phyloP scores from a whole-genome alignment of 2,888 invertebrate genomes.

The Helobdella robusta region DNA sequence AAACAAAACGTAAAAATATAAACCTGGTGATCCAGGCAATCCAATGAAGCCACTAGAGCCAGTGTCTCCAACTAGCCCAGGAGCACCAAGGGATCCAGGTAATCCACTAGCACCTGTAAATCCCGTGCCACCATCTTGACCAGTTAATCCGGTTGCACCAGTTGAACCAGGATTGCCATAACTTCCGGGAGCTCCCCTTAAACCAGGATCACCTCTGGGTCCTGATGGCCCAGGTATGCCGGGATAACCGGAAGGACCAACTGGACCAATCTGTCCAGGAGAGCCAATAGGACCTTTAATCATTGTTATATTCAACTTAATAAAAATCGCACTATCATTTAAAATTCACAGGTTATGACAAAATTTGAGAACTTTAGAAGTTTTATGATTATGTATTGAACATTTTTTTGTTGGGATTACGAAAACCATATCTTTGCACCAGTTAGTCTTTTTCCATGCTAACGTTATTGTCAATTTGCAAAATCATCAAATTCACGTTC shows the following conservation, averaged over 20 bases:
- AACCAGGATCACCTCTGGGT: neutral
- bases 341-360: too few relatives aligned
- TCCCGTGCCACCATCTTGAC: conserved; percentile 18
- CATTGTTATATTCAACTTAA: too few relatives aligned
- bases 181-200: neutral
- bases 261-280: neutral
- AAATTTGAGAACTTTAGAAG: too few relatives aligned
- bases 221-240: conserved; percentile 12
- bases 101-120: conserved; percentile 19
- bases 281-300: neutral
- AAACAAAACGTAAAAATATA: too few relatives aligned
- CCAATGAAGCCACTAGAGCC: conserved; percentile 24
- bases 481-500: too few relatives aligned
- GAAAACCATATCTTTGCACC: too few relatives aligned
- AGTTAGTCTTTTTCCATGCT: too few relatives aligned
- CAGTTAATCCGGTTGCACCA: conserved; percentile 15
- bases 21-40: conserved; percentile 23
- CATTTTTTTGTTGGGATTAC: too few relatives aligned
- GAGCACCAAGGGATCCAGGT: conserved; percentile 19
- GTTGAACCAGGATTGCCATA: neutral
- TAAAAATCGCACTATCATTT: too few relatives aligned
- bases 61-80: conserved; percentile 20
- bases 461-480: too few relatives aligned
- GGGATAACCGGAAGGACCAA: neutral
- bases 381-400: too few relatives aligned